Evolutionary conservation across 2,888 invertebrate genomes (phyloP).

Genomic region (Lochmaea crataegi): DNA sequence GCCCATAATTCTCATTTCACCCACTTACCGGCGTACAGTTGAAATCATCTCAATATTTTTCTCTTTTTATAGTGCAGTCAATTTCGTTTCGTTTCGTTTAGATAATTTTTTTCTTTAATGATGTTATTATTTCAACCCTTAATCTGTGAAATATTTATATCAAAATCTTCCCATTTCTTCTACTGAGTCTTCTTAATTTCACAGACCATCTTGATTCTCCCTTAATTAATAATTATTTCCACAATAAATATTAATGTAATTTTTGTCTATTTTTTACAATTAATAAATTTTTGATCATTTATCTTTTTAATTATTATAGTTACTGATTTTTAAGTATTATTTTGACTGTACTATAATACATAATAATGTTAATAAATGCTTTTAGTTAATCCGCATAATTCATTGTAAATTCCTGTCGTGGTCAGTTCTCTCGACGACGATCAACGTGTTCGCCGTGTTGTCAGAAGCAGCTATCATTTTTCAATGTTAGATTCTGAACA

Average conservation of each 20-base stretch:
- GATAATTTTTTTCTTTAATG: too few species aligned
- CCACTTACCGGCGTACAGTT: constrained; percentile 47
- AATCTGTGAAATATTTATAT: too few species aligned
- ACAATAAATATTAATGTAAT: too few species aligned
- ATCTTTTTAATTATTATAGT: neutral
- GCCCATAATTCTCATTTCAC: constrained; percentile 49
- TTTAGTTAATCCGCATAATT: constrained; percentile 50
- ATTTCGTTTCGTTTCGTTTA: neutral
- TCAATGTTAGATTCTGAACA: constrained; percentile 49
- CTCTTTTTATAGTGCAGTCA: constrained; percentile 32
- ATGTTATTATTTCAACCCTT: too few species aligned
- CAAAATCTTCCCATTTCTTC: too few species aligned
- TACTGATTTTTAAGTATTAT: neutral
- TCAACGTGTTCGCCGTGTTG: constrained; percentile 50
- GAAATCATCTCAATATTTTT: constrained; percentile 11
- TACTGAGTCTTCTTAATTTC: too few species aligned
- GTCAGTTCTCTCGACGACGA: constrained; percentile 48
- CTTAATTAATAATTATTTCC: too few species aligned
- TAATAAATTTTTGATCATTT: too few species aligned
- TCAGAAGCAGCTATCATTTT: constrained; percentile 54
- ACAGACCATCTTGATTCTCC: too few species aligned
- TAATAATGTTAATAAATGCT: constrained; percentile 38
- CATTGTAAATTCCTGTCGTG: constrained; percentile 51
- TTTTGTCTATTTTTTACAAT: too few species aligned
- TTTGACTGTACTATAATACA: constrained; percentile 17